These are phyloP conservation scores for Saiga tatarica DNA, from an alignment of 2,113 vertebrate genomes.

Conservation along the genomic window DNA sequence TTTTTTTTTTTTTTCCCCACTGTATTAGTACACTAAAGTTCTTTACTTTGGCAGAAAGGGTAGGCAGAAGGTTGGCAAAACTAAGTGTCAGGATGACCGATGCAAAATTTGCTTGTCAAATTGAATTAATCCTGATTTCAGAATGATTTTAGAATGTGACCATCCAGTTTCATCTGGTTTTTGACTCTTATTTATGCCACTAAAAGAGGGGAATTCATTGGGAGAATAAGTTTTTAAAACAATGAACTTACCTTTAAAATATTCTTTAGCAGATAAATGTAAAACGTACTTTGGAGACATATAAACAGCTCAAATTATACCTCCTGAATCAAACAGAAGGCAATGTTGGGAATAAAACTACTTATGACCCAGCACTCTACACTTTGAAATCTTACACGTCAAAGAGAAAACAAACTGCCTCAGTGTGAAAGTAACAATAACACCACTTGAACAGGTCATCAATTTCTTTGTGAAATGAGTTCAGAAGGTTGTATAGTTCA, in stretches of 20 bases:
- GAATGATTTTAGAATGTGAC: background rate
- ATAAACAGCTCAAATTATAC: background rate
- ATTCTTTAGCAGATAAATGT: background rate
- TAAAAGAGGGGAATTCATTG: background rate
- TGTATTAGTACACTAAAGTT: background rate
- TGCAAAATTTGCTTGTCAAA: background rate
- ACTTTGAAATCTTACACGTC: background rate
- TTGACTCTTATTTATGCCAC: background rate
- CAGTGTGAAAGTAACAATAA: background rate
- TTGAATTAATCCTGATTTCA: background rate
- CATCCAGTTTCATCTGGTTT: background rate
- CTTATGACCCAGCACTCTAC: background rate
- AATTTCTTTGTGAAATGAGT: background rate
- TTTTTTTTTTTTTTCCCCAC: background rate
- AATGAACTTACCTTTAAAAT: background rate
- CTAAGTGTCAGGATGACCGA: background rate
- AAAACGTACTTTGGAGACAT: background rate
- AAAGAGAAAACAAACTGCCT: background rate
- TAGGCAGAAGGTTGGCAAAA: background rate
- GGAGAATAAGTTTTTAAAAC: background rate
- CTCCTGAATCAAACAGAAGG: background rate
- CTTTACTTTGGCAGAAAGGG: background rate
- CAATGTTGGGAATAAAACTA: background rate
- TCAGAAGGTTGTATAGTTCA: background rate
- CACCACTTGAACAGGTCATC: background rate